Conservation (phyloP, 2,888 invertebrate species). For the Amiota minor region DNA sequence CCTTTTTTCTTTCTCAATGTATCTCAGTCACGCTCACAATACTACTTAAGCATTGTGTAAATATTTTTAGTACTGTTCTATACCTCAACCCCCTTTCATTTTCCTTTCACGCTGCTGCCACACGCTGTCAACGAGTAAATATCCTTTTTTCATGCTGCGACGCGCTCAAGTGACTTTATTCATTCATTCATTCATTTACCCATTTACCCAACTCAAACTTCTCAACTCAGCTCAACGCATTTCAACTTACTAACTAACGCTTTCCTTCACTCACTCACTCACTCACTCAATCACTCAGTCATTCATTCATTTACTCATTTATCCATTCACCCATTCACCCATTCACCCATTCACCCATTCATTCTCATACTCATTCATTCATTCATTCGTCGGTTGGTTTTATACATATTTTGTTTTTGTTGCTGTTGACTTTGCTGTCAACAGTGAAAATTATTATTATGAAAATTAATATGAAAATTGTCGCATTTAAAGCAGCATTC, state of each 20-base stretch:
- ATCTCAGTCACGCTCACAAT: background rate
- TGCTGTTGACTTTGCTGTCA: slow-evolving; percentile 26
- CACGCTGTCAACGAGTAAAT: slow-evolving; percentile 25
- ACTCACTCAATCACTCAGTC: background rate
- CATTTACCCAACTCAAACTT: no score
- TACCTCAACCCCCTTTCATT: background rate
- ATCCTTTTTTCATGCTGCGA: slow-evolving; percentile 24
- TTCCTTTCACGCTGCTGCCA: background rate
- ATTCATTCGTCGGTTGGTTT: slow-evolving; percentile 1
- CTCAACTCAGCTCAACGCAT: no score
- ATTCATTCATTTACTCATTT: background rate
- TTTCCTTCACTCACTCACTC: no score
- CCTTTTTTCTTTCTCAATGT: background rate
- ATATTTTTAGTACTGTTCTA: slow-evolving; percentile 8
- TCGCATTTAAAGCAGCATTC: slow-evolving; percentile 35
- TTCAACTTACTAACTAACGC: no score
- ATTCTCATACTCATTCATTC: background rate
- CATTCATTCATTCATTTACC: background rate
- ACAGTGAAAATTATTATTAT: slow-evolving; percentile 31
- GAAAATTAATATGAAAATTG: slow-evolving; percentile 65
- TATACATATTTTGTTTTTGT: background rate
- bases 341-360: background rate
- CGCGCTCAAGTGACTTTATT: slow-evolving; percentile 18
- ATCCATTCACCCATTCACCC: background rate
- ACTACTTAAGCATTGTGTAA: slow-evolving; percentile 6